These are phyloP conservation scores for Felis catus DNA, from an alignment of 2,113 vertebrate species.

Conservation along the genomic window DNA sequence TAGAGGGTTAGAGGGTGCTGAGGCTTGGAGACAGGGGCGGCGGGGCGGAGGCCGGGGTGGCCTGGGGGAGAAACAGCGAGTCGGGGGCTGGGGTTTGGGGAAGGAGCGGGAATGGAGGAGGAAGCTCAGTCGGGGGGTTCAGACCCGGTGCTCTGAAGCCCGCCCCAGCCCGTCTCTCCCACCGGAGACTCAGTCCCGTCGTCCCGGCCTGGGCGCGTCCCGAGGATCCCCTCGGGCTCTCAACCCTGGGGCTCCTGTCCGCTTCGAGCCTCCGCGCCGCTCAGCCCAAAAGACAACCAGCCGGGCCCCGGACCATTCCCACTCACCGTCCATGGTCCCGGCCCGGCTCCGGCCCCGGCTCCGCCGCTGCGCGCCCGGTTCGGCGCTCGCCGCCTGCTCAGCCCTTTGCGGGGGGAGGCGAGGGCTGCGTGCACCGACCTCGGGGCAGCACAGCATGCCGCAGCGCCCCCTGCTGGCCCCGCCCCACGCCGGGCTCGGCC, in stretches of 20 bases:
- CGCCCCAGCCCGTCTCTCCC: background rate
- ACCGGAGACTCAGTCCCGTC: background rate
- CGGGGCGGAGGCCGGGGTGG: background rate
- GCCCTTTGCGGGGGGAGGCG: background rate
- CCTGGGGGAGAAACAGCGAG: background rate
- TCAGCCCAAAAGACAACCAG: background rate
- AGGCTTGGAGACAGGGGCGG: background rate
- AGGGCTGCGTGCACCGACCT: background rate
- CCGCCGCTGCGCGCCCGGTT: background rate
- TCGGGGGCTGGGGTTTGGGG: background rate
- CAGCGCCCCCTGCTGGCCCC: conserved; percentile 67
- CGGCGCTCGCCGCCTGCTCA: conserved; percentile 21
- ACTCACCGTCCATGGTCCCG: conserved; percentile 43
- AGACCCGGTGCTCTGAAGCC: background rate
- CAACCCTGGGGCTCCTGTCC: background rate
- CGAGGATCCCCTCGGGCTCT: background rate
- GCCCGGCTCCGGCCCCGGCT: background rate
- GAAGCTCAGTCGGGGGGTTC: background rate
- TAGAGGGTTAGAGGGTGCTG: background rate
- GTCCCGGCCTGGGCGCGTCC: background rate
- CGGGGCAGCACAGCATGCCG: background rate
- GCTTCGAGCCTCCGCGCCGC: background rate
- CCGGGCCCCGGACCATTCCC: background rate
- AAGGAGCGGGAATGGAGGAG: too few species aligned
- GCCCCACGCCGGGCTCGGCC: background rate